Base-by-base conservation (phyloP, 2,113 vertebrate species). In the Sphaerodactylus townsendi region DNA sequence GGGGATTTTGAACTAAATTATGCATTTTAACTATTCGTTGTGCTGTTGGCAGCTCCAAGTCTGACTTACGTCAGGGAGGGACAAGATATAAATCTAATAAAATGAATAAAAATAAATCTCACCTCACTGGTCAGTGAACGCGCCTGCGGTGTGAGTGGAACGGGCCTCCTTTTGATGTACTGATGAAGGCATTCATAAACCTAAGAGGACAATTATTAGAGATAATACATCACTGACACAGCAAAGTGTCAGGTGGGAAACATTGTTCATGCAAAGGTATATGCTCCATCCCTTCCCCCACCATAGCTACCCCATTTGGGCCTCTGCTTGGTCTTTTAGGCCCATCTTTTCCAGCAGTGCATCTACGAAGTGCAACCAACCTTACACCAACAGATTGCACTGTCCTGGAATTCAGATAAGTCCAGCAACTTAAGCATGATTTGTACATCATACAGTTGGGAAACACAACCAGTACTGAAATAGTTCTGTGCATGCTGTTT, bases 111-210 rank as follows among this genome's bases (percentile, higher is more conserved):
- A n/a, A n/a, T n/a, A n/a, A n/a, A n/a, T n/a, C n/a, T n/a, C n/a
- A 99, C 99, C 98, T 99, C 98, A 1, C 85, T 91, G 28, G 95
- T 96, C 72, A 98, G 83, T 0, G 81, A 93, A 9, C 95, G 96
- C 1, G 97, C 96, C 23, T 96, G 96, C 19, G 91, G 85, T 0
- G 94, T 95, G 86, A 94, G 89, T 0, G 98, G 97, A 30, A 79
- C 41, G 0, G 97, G 95, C 15, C 94, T 94, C n/a, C 92, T 95
- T 56, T 86, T 95, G 5, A 95, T 94, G 73, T 96, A 96, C 35
- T 95, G 94, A 44, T 97, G 98, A 69, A 99, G 97, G 92, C 97
- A 96, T 88, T 98, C 97, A 25, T 98, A 98, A 4, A 98, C 96
- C 98, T 99, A 91, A 70, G 76, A 75, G 59, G 56, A 41, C 50